Base-by-base conservation (phyloP, 2,113 vertebrate genomes). In the Conger conger region DNA sequence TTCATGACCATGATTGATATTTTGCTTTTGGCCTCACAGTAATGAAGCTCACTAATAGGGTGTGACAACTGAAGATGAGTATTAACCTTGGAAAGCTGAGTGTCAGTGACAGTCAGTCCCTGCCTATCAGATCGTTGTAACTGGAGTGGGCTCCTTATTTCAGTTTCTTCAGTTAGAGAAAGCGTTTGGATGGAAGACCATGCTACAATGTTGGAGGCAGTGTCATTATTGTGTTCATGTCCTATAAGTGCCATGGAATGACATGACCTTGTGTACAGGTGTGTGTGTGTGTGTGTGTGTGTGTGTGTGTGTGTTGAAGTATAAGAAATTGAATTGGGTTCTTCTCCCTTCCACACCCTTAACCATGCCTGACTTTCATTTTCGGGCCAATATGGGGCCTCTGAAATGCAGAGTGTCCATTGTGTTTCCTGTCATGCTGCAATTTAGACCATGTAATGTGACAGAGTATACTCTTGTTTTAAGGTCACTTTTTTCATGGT, bases 11-110 rank as follows among this genome's bases (percentile, higher is more conserved):
- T 57, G 30, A 82, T 60, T 63, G 81, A 50, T 80, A 5, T 15
- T 15, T 80, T 80, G 79, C 79, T 80, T 45, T 20, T n/a, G 37
- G 38, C 30, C 6, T 45, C 42, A n/a, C n/a, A 37, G 15, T 63
- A 82, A 60, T 60, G 60, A 38, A 63, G 33, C 53, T 33, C 42
- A 3, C 80, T 82, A 82, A 82, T 82, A 57, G 35, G 80, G 45
- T 82, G 50, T 82, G 53, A 60, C 80, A 37, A 50, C 42, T 80
- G 79, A 50, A 80, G 40, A 45, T 45, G 42, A 80, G 23, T 1
- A 23, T 40, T 80, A 50, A 45, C 30, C 38, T 80, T 30, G 79
- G 13, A 80, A 80, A 20, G 42, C 40, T 45, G n/a, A n/a, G n/a
- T 80, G 8, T 80, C n/a, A 45, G 37, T 45, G 38, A 40, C 42